Conservation (phyloP, 2,888 invertebrate genomes). For the Operophtera brumata region DNA sequence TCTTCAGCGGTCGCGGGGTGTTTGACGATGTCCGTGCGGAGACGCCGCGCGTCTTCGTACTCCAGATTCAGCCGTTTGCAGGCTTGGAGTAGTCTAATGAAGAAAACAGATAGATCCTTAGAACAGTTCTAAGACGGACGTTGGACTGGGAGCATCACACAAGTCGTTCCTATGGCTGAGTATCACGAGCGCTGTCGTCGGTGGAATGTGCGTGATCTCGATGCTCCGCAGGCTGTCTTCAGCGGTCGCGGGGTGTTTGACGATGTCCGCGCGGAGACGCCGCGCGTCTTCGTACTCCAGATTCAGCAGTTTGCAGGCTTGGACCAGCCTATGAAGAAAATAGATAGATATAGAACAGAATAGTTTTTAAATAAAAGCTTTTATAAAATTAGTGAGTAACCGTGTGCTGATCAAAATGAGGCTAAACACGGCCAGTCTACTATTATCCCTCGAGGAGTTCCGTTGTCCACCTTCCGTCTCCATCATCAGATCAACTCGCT, state of each 20-base stretch:
- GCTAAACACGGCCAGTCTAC: too few species aligned
- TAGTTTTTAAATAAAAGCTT: too few species aligned
- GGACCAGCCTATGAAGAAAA: constrained; percentile 80
- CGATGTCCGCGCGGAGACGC: constrained; percentile 84
- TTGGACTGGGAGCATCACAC: constrained; percentile 47
- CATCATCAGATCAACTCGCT: too few species aligned
- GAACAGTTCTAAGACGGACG: constrained; percentile 69
- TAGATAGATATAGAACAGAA: background rate
- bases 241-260: constrained; percentile 40
- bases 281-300: constrained; percentile 89
- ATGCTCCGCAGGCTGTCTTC: constrained; percentile 34
- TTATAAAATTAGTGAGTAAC: too few species aligned
- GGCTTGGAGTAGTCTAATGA: constrained; percentile 64
- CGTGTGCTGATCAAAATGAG: too few species aligned
- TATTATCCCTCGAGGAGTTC: too few species aligned
- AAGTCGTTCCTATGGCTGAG: constrained; percentile 72
- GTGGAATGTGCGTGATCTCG: constrained; percentile 43
- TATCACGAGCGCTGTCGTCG: constrained; percentile 51
- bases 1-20: constrained; percentile 34
- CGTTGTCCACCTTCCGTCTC: too few species aligned
- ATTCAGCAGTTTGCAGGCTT: constrained; percentile 87
- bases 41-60: constrained; percentile 88
- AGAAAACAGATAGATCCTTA: constrained; percentile 55
- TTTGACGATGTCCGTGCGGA: constrained; percentile 83
- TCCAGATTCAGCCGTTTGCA: constrained; percentile 87